Evolutionary conservation across 2,888 invertebrate species (phyloP), one percentile per base, ranked within the genome.

Genomic region (Rutpela maculata): DNA sequence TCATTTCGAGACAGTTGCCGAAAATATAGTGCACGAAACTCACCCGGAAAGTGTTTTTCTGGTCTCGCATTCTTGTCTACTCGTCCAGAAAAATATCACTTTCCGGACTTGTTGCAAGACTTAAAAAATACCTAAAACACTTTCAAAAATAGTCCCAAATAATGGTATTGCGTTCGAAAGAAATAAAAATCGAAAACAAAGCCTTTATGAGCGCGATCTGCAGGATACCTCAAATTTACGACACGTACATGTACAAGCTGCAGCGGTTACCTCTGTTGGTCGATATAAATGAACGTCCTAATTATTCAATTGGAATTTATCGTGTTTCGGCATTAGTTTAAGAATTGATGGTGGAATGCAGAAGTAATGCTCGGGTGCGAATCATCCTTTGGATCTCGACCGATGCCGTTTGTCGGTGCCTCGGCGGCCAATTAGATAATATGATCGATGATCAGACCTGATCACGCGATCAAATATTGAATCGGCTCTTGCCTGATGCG

Each of bases 401-500:
- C 86, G 84, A 79, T 78, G 70, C 59, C 89, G 89, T 91, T 91
- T 91, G 90, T 90, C 91, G 90, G 90, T 89, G 87, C 87, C 86
- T 83, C 81, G 85, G 80, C 86, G 85, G 86, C 88, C 89, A 89
- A 89, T 89, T 89, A 89, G 88, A 88, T 87, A 86, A 88, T 87
- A 88, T 89, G 89, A 89, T 88, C 86, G 87, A 89, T 88, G 85
- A 82, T 80, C 80, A 81, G 85, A 78, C 70, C 67, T 75, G 84
- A 86, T 87, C 88, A 88, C 88, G 88, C 88, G 85, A 88, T 82
- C 84, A 75, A 70, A 59, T 76, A 77, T 71, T 18, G 19, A 59
- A 59, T 59, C 5, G 18, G 22, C 56, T 56, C 17, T 56, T 18
- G 43, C 43, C 11, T 43, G 12, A 43, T 38, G 38, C 22, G 11